Base-by-base conservation (phyloP, 2,113 vertebrate genomes). In the Bujurquina vittata region DNA sequence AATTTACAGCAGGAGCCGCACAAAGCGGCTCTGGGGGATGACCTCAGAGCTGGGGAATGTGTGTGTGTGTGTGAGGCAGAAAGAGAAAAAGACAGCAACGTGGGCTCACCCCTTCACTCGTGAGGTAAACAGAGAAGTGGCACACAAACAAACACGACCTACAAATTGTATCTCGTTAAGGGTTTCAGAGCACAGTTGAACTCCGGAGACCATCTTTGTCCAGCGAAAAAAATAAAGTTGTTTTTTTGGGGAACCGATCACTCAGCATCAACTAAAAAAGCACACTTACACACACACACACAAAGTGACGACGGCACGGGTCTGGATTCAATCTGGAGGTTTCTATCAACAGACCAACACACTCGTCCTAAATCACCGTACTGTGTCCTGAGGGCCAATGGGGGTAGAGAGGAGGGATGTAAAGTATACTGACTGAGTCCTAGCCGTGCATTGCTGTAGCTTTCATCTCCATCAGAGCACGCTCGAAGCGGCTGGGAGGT, bases 11-110 rank as follows among this genome's bases (percentile, higher is more conserved):
- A 91, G 91, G 86, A 90, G 90, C 80, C 74, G 80, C 84, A 92
- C 86, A 91, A 91, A 92, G 90, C 87, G 72, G 89, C 89, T 76
- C 76, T 31, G 37, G 85, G 86, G 90, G 88, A 94, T 95, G 94
- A 95, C 86, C 91, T 95, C 93, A 95, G 54, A 54, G 37, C 83
- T 84, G 61, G 89, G 91, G 94, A 95, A 94, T 94, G 93, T 79
- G 74, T 63, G 88, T 77, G 88, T 77, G 55, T 89, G 55, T 81
- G 77, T 60, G 26, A 67, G 79, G 49, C 61, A 54, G n/a, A 79
- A 18, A 67, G 43, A 74, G 33, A 60, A 72, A 56, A 40, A 82
- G 59, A 56, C n/a, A 33, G 65, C 26, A 85, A 84, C 62, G 69
- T 83, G 74, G 37, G 62, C 77, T 84, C 75, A 46, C 75, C 77